A percentile compares a stretch with the other conserved stretches of the same genome.
phyloP scores from a whole-genome alignment of 2,113 vertebrate species.

The Tympanuchus pallidicinctus region DNA sequence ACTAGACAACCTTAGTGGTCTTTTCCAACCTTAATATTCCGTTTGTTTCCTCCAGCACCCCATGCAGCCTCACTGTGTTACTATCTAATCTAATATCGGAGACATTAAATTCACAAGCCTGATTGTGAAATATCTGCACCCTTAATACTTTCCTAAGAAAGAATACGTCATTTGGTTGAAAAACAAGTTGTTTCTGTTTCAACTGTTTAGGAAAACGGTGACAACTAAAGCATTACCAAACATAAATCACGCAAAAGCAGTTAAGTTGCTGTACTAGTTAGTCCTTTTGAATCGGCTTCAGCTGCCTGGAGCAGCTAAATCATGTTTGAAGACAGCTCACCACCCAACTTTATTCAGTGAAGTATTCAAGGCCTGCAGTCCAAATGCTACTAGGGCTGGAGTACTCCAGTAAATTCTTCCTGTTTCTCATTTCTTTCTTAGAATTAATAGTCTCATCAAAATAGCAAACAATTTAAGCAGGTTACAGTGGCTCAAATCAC shows the following conservation, averaged over 20 bases:
- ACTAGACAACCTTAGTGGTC: too few species aligned
- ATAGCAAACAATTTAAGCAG: neutral
- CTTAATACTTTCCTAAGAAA: neutral
- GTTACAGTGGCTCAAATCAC: neutral
- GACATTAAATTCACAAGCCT: neutral
- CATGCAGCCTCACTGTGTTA: neutral
- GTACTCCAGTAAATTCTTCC: neutral
- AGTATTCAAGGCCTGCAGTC: neutral
- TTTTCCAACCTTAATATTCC: too few species aligned
- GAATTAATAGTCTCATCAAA: neutral
- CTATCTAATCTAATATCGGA: neutral
- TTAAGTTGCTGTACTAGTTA: neutral
- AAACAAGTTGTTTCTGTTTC: neutral
- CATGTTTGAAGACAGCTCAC: neutral
- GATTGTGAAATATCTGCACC: neutral
- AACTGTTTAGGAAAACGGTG: neutral
- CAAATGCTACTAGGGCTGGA: neutral
- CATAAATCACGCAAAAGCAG: neutral
- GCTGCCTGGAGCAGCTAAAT: neutral
- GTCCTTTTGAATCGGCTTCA: neutral
- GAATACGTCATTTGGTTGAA: neutral
- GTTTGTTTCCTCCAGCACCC: neutral
- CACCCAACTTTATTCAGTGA: neutral
- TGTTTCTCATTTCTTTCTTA: neutral
- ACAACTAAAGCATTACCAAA: neutral